Conservation (phyloP, 2,888 invertebrate genomes). For the Ormyrus thymus region DNA sequence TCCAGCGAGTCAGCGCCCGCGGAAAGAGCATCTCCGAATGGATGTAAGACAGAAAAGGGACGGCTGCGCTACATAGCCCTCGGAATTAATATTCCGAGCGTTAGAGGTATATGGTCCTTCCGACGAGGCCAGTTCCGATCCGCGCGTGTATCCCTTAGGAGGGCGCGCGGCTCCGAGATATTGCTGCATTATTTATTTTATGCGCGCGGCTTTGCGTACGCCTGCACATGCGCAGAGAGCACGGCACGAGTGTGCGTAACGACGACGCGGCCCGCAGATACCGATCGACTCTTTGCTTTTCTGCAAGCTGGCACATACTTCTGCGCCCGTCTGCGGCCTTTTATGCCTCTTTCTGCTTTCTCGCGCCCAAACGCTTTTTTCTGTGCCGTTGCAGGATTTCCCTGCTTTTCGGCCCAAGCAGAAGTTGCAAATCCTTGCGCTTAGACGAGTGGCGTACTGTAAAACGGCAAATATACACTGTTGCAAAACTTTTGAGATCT, state of each 20-base stretch:
- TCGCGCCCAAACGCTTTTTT: not conserved
- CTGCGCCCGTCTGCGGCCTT: not conserved
- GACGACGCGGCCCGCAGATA: constrained; percentile 40
- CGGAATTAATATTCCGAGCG: constrained; percentile 48
- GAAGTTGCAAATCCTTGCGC: too few species aligned
- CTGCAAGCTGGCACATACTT: constrained; percentile 45
- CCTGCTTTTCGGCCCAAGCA: too few species aligned
- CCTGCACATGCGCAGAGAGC: too few species aligned
- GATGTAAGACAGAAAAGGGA: constrained; percentile 52
- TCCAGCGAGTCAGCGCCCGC: constrained; percentile 1
- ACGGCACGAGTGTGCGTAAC: constrained; percentile 4
- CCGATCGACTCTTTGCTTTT: constrained; percentile 40
- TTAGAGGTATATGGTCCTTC: not conserved
- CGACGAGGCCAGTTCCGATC: not conserved
- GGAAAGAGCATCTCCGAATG: constrained; percentile 23
- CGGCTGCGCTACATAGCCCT: constrained; percentile 15
- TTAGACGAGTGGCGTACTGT: too few species aligned
- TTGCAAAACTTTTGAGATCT: too few species aligned
- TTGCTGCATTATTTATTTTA: constrained; percentile 53
- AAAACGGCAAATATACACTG: too few species aligned
- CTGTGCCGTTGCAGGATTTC: too few species aligned
- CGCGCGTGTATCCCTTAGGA: not conserved
- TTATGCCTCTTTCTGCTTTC: constrained; percentile 26
- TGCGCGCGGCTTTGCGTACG: constrained; percentile 2
- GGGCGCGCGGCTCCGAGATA: constrained; percentile 5